Evolutionary conservation across 2,888 invertebrate species (phyloP).

Genomic region (Sepiola atlantica): DNA sequence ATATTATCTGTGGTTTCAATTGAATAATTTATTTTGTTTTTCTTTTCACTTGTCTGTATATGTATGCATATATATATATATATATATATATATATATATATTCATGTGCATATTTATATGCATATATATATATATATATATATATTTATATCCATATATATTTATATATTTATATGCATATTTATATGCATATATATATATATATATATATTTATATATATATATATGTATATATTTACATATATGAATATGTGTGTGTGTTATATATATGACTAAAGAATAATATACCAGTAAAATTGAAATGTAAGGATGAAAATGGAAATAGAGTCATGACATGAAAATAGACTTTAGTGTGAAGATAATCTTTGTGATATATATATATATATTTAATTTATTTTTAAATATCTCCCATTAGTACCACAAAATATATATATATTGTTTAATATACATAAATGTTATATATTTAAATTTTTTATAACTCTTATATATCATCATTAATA

Average conservation of each 20-base stretch:
- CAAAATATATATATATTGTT: slow-evolving; percentile 13
- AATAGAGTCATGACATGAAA: neutral
- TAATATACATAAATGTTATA: slow-evolving; percentile 32
- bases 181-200: too few relatives aligned
- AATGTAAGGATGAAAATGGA: slow-evolving; percentile 19
- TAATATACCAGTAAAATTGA: neutral
- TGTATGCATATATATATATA: too few relatives aligned
- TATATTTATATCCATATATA: too few relatives aligned
- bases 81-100: neutral
- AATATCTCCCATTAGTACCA: neutral
- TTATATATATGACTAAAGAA: neutral
- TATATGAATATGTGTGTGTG: too few relatives aligned
- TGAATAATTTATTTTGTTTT: neutral
- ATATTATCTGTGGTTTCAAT: slow-evolving; percentile 32
- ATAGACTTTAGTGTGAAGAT: slow-evolving; percentile 12
- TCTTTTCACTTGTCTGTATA: neutral
- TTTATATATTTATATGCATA: neutral
- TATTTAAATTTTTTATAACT: neutral
- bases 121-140: too few relatives aligned
- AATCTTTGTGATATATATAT: neutral
- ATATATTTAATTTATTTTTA: neutral
- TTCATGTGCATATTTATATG: neutral
- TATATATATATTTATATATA: neutral
- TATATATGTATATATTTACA: neutral
- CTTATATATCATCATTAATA: neutral